These are phyloP conservation scores for Pseudomyrmex cubaensis DNA, from an alignment of 1,140 invertebrate species.

Conservation along the genomic window DNA sequence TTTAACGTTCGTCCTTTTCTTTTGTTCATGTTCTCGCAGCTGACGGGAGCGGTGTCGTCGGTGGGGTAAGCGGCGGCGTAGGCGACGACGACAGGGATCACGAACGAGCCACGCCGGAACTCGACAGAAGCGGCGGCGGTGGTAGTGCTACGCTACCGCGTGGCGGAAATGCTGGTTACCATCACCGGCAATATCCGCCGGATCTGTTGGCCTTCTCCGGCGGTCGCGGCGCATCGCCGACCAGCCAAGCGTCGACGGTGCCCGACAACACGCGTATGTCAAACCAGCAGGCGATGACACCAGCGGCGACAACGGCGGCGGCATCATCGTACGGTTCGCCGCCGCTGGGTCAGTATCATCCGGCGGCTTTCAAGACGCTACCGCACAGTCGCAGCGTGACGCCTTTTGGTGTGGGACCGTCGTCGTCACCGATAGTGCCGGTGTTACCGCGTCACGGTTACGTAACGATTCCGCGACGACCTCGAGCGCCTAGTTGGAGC, in stretches of 20 bases:
- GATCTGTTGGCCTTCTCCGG: slow-evolving; percentile 92
- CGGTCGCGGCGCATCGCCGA: slow-evolving; percentile 85
- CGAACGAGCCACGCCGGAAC: slow-evolving; percentile 80
- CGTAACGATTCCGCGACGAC: slow-evolving; percentile 93
- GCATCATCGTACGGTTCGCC: slow-evolving; percentile 74
- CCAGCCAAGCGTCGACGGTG: slow-evolving; percentile 91
- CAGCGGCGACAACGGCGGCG: slow-evolving; percentile 85
- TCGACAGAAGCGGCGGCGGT: slow-evolving; percentile 76
- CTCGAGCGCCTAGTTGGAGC: slow-evolving; percentile 93
- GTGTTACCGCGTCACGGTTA: slow-evolving; percentile 91
- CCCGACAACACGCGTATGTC: slow-evolving; percentile 88
- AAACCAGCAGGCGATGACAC: slow-evolving; percentile 85
- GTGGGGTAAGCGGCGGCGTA: slow-evolving; percentile 70
- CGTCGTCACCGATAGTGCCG: slow-evolving; percentile 85
- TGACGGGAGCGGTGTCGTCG: slow-evolving; percentile 76
- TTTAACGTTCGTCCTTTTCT: slow-evolving; percentile 73
- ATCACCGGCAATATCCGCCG: slow-evolving; percentile 89
- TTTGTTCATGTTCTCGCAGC: slow-evolving; percentile 78
- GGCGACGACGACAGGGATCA: slow-evolving; percentile 75
- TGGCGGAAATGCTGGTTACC: slow-evolving; percentile 79
- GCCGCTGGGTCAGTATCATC: slow-evolving; percentile 69
- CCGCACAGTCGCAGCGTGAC: slow-evolving; percentile 90
- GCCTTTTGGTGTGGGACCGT: slow-evolving; percentile 86
- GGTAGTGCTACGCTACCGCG: slow-evolving; percentile 81
- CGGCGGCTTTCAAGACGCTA: slow-evolving; percentile 88